A percentile compares a stretch with the other conserved stretches of the same genome.
Conservation (phyloP, 2,113 vertebrate species). For the Merops nubicus region DNA sequence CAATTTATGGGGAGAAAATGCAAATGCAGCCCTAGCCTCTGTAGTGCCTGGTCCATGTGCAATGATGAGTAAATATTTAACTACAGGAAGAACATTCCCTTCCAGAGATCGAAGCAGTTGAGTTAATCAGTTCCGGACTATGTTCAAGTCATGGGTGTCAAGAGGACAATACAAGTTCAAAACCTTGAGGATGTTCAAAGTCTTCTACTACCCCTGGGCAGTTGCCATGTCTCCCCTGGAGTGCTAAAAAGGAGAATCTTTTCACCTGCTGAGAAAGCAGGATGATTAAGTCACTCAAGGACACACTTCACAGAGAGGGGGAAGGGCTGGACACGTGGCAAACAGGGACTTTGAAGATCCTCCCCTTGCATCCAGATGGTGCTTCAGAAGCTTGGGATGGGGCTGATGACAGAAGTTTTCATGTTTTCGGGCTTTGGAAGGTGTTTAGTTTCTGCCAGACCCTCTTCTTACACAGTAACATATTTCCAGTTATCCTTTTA, state of each 20-base stretch:
- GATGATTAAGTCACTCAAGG: background rate
- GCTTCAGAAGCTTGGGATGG: background rate
- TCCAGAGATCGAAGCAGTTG: background rate
- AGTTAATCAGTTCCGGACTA: constrained; percentile 65
- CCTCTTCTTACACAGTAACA: background rate
- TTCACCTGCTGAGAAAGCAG: background rate
- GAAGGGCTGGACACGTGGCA: background rate
- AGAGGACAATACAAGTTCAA: constrained; percentile 44
- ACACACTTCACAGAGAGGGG: background rate
- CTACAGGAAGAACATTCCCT: constrained; percentile 57
- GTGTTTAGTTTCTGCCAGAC: background rate
- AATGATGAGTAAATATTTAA: constrained; percentile 69
- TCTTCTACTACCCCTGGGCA: background rate
- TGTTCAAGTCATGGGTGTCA: constrained; percentile 3
- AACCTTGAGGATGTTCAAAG: constrained; percentile 47
- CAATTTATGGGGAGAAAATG: background rate
- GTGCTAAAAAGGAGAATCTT: background rate
- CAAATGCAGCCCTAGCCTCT: background rate
- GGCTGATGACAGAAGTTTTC: background rate
- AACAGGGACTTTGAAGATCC: background rate
- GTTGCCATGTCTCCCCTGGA: background rate
- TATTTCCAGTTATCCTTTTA: background rate
- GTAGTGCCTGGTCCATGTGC: background rate
- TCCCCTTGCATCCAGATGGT: background rate
- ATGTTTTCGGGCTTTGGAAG: background rate